Conservation (phyloP, 2,797 vertebrate species). For the Enteromius treurensis region DNA sequence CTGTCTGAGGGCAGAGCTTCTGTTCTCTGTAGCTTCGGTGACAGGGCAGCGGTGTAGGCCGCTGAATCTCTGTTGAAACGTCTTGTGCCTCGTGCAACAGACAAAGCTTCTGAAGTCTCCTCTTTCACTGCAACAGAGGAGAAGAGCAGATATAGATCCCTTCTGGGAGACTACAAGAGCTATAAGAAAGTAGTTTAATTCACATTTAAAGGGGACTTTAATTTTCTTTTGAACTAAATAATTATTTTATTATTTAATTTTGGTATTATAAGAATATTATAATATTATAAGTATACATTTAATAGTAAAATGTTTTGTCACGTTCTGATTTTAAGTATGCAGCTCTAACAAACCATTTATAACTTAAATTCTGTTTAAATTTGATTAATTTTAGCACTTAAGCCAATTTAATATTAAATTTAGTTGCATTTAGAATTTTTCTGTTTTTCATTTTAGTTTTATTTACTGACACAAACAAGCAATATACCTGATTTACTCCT, state of each 20-base stretch:
- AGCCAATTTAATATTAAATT: not conserved
- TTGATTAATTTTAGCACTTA: not conserved
- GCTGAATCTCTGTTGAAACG: constrained; percentile 75
- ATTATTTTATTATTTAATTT: not conserved
- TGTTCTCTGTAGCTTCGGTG: constrained; percentile 73
- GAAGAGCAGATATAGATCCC: not conserved
- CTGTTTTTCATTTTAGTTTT: not conserved
- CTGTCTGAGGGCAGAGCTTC: constrained; percentile 73
- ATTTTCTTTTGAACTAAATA: not conserved
- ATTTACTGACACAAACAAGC: not conserved
- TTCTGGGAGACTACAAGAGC: not conserved
- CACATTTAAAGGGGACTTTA: not conserved
- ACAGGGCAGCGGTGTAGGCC: constrained; percentile 71
- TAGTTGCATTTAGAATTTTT: not conserved
- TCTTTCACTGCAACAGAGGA: constrained; percentile 73
- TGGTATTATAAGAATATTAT: not conserved
- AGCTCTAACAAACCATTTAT: not conserved
- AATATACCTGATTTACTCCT: constrained; percentile 82
- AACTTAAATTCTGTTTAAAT: not conserved
- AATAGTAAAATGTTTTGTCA: not conserved
- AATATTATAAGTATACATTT: not conserved
- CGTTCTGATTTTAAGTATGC: not conserved
- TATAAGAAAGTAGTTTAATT: not conserved
- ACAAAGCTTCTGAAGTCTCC: constrained; percentile 70
- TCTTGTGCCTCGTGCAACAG: constrained; percentile 71